Base-by-base conservation (phyloP, 2,888 invertebrate species). In the Amiota communis region DNA sequence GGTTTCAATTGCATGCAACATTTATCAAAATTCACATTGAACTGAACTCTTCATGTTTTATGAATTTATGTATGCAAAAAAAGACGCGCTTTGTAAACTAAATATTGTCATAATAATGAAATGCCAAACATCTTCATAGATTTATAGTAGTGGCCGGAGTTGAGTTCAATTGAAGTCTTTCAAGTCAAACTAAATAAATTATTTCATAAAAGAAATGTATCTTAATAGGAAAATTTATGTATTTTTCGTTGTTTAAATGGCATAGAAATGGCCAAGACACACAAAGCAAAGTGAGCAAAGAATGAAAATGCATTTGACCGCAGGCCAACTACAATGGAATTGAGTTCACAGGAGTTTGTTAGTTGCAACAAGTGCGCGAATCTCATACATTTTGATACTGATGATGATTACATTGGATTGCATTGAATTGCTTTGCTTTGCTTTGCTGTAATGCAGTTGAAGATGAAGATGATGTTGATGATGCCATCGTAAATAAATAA, bases 401-500 rank as follows among this genome's bases (percentile, higher is more conserved):
- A 36, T 36, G 36, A 36, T 36, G 36, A 36, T 36, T 36, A 6
- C 36, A 36, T 36, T 36, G 8, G 36, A 36, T 36, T 36, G 8
- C 36, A 36, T 36, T 36, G 8, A 2, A 36, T 36, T 36, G 36
- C 36, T 6, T 36, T 36, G 36, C 36, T 6, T 36, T 36, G 36
- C 36, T 36, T 36, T 36, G 36, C 36, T 36, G 2, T 36, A 6
- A 2, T 36, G 36, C 36, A 36, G 3, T 36, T 36, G 36, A 36
- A 36, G 36, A 23, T 23, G 23, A 23, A 23, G 67, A 20, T 15
- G 51, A 51, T 51, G 13, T 10, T 67, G 63, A 71, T 61, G 65
- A 74, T 72, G 48, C 72, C 70, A 76, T 76, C 36, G 73, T 74
- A 80, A 76, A 77, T 80, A 80, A 83, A 79, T 80, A 78, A 81